Evolutionary conservation across 2,797 vertebrate genomes (phyloP), one percentile per base, ranked within the genome.

Genomic region (Paedocypris micromegethes): DNA sequence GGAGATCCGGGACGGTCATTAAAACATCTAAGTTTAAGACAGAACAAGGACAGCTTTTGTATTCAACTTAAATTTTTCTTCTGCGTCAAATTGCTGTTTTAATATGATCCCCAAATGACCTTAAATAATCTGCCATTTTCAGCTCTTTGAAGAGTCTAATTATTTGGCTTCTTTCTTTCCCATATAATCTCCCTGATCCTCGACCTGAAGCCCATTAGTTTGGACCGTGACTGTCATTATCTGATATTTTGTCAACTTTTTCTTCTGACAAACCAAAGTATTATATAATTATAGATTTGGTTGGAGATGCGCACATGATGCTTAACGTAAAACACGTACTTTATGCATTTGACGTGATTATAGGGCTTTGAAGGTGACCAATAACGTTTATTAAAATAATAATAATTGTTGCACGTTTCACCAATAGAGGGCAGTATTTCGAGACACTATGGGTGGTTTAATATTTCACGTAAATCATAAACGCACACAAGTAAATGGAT

Each of bases 41-140:
- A 58, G 71, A 79, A 90, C 89, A 91, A 90, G 83, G 86, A 77
- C 72, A 79, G 80, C 85, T 87, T 84, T 90, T 91, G 87, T 90
- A 57, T 82, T 78, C 75, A 56, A 78, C 83, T 86, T 85, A 84
- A 83, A 79, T 79, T 77, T 82, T 83, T 84, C 77, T 75, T 86
- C 81, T 80, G 80, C 86, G 82, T 86, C 84, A 86, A 82, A 87
- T 78, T 77, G 83, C 81, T 79, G 38, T 73, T 83, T 83, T 77
- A 77, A 85, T 86, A 82, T 82, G 70, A 86, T 86, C 82, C 73
- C 80, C 72, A 87, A 84, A 88, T 87, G 85, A 79, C 81, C 72
- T 79, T 78, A 84, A 79, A 77, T 86, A 83, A 80, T 88, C 86
- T 85, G 69, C 63, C 82, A 83, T 87, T 82, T 86, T 82, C 76